Evolutionary conservation across 2,113 vertebrate species (phyloP), one percentile per base, ranked within the genome.

Genomic region (Elanus axillaris): DNA sequence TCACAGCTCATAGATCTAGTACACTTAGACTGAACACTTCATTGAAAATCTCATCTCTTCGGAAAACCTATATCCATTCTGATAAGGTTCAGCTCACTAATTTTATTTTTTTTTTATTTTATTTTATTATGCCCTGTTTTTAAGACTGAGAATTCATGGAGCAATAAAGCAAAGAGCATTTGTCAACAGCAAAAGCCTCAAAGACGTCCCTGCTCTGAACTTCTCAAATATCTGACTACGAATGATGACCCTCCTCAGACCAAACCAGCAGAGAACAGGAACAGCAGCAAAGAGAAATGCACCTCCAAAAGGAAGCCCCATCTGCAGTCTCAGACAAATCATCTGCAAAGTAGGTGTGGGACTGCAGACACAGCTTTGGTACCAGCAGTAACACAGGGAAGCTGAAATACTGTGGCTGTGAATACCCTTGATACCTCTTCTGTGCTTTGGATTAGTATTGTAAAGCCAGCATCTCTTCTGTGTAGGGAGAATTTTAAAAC

Each of bases 171-270:
- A 6, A 99, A 99, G 98, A 99, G 98, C 97, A 98, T 98, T 98
- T 99, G 99, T 98, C 98, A 99, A 98, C 98, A 98, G 95, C 99
- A 99, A 98, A 99, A 99, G 98, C 98, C 99, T 95, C 98, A 99
- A 97, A 99, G 99, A 97, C 99, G 99, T 96, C 99, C 99, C 74
- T 99, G 99, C 98, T 99, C 99, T 16, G 99, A 99, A 98, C 99
- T 99, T 97, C 99, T 99, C 96, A 99, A 99, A 96, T 99, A 99
- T 98, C 98, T 99, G 98, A 99, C 99, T 95, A 99, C 99, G 23
- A 99, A 98, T 45, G 99, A 99, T 98, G 99, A 99, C 98, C 98
- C 98, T 98, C 98, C 99, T 97, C 99, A 99, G 97, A 98, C 98
- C 98, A 99, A 99, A 99, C 98, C 98, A 98, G 97, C 98, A 97